Conservation (phyloP, 2,888 invertebrate genomes). For the Agrypnus murinus region DNA sequence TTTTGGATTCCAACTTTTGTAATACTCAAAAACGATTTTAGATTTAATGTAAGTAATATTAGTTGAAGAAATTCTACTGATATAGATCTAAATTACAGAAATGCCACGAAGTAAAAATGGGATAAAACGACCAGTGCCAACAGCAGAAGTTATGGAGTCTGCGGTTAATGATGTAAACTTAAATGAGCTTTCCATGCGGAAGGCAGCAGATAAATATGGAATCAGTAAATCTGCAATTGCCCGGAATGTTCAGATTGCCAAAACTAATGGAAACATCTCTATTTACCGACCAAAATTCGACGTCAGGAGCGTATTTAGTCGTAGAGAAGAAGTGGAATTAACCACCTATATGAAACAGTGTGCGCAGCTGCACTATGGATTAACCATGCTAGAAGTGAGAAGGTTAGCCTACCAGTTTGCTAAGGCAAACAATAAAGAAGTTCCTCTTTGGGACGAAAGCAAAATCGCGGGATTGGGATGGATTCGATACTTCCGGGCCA, state of each 20-base stretch:
- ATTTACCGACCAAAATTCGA: constrained; percentile 8
- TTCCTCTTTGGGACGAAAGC: constrained; percentile 52
- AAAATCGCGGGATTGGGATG: constrained; percentile 53
- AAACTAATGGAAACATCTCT: neutral
- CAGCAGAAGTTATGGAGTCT: constrained; percentile 11
- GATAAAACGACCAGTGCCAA: no score
- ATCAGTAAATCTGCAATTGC: neutral
- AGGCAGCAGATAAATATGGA: neutral
- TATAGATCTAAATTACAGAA: no score
- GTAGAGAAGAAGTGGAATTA: constrained; percentile 16
- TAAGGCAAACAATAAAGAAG: constrained; percentile 53
- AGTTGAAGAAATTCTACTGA: no score
- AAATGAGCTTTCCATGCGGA: neutral
- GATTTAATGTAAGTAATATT: no score
- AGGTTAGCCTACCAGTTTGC: constrained; percentile 52
- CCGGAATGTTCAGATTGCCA: neutral
- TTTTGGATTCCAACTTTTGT: no score
- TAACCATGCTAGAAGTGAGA: constrained; percentile 41
- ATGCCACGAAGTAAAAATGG: no score
- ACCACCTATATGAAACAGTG: constrained; percentile 2
- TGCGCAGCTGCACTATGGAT: constrained; percentile 52
- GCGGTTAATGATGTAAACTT: neutral
- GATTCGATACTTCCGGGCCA: constrained; percentile 47
- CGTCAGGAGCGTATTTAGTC: neutral
- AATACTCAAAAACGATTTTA: no score